phyloP scores from a whole-genome alignment of 2,888 invertebrate species.

The Aquatica leii region DNA sequence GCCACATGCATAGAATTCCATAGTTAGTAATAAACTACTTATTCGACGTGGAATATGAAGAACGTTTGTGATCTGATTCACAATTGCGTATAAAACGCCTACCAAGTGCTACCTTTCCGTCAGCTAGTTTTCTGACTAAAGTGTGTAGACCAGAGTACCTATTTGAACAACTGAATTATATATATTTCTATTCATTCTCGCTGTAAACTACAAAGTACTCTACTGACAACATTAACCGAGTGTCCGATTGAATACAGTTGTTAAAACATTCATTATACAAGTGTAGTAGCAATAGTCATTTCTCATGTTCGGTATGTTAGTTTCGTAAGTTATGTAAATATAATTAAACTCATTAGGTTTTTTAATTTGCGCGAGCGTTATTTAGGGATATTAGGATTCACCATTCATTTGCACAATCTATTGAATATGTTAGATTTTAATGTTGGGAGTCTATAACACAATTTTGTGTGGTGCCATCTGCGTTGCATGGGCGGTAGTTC shows the following conservation, averaged over 20 bases:
- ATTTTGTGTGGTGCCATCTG: neutral
- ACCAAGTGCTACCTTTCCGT: neutral
- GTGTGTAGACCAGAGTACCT: neutral
- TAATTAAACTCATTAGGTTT: neutral
- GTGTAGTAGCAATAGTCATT: neutral
- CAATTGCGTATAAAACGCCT: no score
- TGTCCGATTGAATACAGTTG: neutral
- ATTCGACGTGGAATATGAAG: neutral
- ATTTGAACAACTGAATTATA: neutral
- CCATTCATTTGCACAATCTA: neutral
- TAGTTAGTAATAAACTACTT: neutral
- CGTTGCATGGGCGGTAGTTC: neutral
- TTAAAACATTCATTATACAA: neutral
- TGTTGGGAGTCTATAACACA: neutral
- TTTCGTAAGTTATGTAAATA: neutral
- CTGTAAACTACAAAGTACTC: neutral
- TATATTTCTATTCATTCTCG: neutral
- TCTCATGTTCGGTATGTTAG: neutral
- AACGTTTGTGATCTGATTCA: neutral
- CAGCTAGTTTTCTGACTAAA: neutral
- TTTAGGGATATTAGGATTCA: neutral
- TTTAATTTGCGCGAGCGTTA: neutral
- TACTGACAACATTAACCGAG: neutral
- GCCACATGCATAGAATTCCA: neutral
- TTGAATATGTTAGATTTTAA: neutral